Evolutionary conservation across 2,797 vertebrate species (phyloP), one percentile per base, ranked within the genome.

Genomic region (Semotilus atromaculatus): DNA sequence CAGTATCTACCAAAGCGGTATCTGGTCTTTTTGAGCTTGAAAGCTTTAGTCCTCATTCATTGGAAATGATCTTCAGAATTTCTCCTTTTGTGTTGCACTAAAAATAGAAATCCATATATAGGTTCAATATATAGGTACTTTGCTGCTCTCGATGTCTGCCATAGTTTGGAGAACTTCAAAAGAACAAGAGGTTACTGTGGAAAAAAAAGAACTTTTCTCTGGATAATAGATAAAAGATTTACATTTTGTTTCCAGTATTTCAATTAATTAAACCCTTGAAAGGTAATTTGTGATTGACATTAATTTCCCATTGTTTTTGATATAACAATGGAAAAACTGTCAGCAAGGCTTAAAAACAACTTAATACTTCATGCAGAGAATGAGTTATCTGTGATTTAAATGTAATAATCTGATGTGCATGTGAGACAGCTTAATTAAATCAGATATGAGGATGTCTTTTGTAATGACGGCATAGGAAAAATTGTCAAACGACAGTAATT

Each of bases 371-470:
- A 87, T 85, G 89, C 92, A 92, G 91, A 91, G 93, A 94, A 92
- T 86, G 91, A 94, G 91, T 93, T 93, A 94, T 94, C 93, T 90
- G 92, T 94, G 93, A 94, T 93, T 86, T 93, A 93, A 94, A 92
- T 87, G 90, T 85, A 94, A 92, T 93, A 89, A 91, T 91, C 90
- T 91, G 91, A 81, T 81, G 86, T 58, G 81, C 85, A 84, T 88
- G 81, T 88, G 88, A 86, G 83, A 85, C 88, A 80, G 85, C 90
- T 87, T 88, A 93, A 95, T 96, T 94, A 94, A 94, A 95, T 94
- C 93, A 91, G 94, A 93, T 92, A 89, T 87, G 84, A 90, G 91
- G 90, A 80, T 90, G 91, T 90, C 90, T 77, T 71, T 89, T 90
- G 91, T 94, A 92, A 94, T 92, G 90, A 89, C 90, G 91, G 85